phyloP scores from a whole-genome alignment of 2,797 vertebrate species.

The Phyllotis vaccarum region DNA sequence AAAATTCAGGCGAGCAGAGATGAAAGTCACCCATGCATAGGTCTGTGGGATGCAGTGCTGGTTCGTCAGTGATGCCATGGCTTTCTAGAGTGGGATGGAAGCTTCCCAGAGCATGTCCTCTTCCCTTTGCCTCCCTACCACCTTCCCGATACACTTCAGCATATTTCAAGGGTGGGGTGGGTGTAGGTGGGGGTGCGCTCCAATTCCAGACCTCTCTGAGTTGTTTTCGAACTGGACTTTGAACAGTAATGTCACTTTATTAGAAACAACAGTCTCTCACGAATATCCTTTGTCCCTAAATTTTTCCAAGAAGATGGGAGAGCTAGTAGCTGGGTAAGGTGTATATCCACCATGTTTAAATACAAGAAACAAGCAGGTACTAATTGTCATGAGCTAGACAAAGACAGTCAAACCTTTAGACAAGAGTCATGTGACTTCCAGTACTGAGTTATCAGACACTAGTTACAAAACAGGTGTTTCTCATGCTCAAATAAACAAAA shows the following conservation, averaged over 20 bases:
- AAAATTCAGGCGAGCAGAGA: neutral
- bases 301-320: neutral
- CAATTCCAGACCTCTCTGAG: neutral
- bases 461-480: neutral
- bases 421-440: neutral
- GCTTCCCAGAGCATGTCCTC: neutral
- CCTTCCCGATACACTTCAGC: neutral
- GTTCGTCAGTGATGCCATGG: neutral
- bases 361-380: neutral
- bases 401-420: neutral
- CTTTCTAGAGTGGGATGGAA: neutral
- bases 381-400: neutral
- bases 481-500: neutral
- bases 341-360: neutral
- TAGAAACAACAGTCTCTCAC: neutral
- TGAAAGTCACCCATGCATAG: neutral
- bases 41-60: too few relatives aligned
- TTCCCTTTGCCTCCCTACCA: accelerated
- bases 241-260: neutral
- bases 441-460: neutral
- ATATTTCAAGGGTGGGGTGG: neutral
- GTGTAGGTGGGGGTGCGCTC: neutral
- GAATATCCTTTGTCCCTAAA: neutral
- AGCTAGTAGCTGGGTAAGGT: neutral
- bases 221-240: neutral